Base-by-base conservation (phyloP, 2,797 vertebrate genomes). In the Cossypha heuglini region DNA sequence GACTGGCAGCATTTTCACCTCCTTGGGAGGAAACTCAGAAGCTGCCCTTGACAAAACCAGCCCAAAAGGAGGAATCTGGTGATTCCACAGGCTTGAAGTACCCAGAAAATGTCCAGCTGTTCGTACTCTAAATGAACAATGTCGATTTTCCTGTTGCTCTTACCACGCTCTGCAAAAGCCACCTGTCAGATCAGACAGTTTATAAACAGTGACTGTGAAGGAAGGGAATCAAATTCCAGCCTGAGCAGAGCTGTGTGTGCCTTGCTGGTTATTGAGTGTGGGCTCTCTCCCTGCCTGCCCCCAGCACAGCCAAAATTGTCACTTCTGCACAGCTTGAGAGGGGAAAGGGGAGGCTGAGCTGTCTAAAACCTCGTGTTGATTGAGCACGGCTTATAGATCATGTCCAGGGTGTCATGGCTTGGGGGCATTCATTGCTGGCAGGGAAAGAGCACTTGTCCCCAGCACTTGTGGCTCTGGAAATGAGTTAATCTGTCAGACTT, bases 201-300 rank as follows among this genome's bases (percentile, higher is more conserved):
- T 62, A n/a, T 48, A 18, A 33, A 28, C 5, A 29, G 25, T 19
- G 29, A 10, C 5, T 28, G 42, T 25, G 81, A 66, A 33, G 61
- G 48, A 62, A 52, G 22, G 38, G 48, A 54, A 24, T 33, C 3
- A 48, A 58, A 63, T 29, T 37, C 43, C 31, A 61, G 21, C 11
- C 61, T 73, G 74, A 73, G 6, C 0, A 12, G 18, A 73, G 42
- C 45, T 51, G 2, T 9, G 8, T 13, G 33, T 73, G 25, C 66
- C 19, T 64, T 0, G 0, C 31, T 55, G 37, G 35, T 33, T 38
- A 11, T 2, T 19, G 28, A 38, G 63, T 25, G 59, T 21, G 66
- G 28, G 37, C 31, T 80, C 1, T 0, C 4, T 75, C 35, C n/a
- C 54, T 86, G 64, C 40, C 31, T 1, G 2, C 16, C 52, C 38